Conservation (phyloP, 2,113 vertebrate genomes). For the Furnarius figulus region DNA sequence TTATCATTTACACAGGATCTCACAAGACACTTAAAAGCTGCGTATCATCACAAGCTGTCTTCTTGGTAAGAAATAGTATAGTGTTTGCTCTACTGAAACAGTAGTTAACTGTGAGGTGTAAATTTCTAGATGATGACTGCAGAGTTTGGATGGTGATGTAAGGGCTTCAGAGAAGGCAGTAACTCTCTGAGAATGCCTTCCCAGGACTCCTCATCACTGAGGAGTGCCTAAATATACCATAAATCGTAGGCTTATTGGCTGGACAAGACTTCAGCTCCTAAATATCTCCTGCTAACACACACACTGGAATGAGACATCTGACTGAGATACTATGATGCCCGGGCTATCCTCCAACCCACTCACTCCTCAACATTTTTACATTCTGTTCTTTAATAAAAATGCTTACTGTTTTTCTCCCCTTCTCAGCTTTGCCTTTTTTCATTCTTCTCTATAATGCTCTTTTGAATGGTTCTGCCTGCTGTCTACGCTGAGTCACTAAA, state of each 20-base stretch:
- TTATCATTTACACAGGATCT: background rate
- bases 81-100: slow-evolving; percentile 23
- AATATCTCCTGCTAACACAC: background rate
- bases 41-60: slow-evolving; percentile 8
- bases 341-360: background rate
- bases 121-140: slow-evolving; percentile 40
- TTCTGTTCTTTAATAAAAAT: slow-evolving; percentile 1
- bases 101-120: slow-evolving; percentile 41
- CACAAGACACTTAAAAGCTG: slow-evolving; percentile 16
- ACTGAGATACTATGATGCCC: background rate
- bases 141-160: slow-evolving; percentile 36
- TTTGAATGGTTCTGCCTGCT: background rate
- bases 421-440: background rate
- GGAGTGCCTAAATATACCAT: slow-evolving; percentile 17
- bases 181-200: slow-evolving; percentile 15
- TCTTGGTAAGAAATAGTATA: background rate
- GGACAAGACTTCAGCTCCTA: background rate
- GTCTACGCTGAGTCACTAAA: background rate
- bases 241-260: background rate
- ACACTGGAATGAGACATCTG: background rate
- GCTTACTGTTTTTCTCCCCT: background rate
- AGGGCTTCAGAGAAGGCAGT: slow-evolving; percentile 26
- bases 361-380: background rate
- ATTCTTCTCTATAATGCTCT: background rate
- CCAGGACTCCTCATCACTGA: slow-evolving; percentile 2